Percentiles rank a stretch among this genome's conserved stretches.
These are phyloP conservation scores for Lamellibrachia columna DNA, from an alignment of 2,888 invertebrate species.

Conservation along the genomic window DNA sequence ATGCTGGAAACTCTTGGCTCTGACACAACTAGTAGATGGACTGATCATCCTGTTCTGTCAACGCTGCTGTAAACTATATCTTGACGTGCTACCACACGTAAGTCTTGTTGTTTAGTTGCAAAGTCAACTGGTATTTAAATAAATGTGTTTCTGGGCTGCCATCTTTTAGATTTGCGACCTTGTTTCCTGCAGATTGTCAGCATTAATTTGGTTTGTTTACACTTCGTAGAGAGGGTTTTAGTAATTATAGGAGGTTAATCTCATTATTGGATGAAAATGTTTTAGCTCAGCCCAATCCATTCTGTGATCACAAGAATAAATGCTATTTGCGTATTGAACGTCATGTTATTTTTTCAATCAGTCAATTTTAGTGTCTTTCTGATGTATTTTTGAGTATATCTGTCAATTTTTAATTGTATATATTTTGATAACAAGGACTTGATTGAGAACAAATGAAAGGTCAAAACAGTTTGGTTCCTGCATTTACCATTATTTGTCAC, in stretches of 20 bases:
- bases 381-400: neutral
- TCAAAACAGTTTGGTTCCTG: neutral
- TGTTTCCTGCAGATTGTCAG: neutral
- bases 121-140: neutral
- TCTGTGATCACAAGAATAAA: neutral
- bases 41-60: neutral
- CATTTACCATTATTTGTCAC: neutral
- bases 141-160: neutral
- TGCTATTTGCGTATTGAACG: neutral
- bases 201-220: neutral
- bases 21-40: neutral
- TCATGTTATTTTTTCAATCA: neutral
- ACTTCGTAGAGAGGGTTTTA: too few relatives aligned
- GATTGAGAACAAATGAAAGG: neutral
- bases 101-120: neutral
- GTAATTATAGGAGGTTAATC: neutral
- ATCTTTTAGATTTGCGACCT: neutral
- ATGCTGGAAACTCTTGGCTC: neutral
- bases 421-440: neutral
- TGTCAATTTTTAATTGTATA: neutral
- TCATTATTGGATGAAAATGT: neutral
- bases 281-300: neutral
- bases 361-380: neutral
- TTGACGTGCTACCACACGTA: neutral
- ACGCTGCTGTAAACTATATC: neutral